Percentiles rank a stretch among this genome's conserved stretches.
Conservation (phyloP, 2,888 invertebrate species). For the Halictus ligatus region DNA sequence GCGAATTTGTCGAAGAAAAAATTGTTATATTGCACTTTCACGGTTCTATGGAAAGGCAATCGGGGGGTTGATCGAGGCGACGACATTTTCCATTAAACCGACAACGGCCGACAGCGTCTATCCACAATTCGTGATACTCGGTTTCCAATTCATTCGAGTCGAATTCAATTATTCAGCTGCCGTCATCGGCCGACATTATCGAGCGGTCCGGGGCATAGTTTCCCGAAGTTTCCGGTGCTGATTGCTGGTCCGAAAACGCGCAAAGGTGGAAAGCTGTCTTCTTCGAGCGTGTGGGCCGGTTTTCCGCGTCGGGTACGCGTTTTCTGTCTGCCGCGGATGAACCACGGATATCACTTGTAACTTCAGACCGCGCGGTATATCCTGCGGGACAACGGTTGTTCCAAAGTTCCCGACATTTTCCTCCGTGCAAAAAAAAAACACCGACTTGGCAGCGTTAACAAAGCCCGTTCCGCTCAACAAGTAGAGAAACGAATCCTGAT, state of each 20-base stretch:
- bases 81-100: conserved; percentile 3
- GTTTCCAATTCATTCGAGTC: neutral
- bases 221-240: neutral
- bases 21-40: neutral
- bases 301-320: conserved; percentile 8
- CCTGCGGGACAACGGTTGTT: conserved; percentile 9
- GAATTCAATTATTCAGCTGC: conserved; percentile 12
- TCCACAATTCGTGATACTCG: neutral
- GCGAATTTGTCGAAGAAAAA: neutral
- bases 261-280: neutral
- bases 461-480: conserved; percentile 17
- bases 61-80: neutral
- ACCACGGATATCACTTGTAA: conserved; percentile 12
- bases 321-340: conserved; percentile 7
- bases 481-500: neutral
- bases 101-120: neutral
- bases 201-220: neutral
- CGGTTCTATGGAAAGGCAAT: neutral
- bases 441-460: conserved; percentile 11
- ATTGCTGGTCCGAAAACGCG: neutral
- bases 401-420: conserved; percentile 15
- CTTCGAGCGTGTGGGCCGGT: neutral
- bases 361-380: neutral
- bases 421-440: neutral
- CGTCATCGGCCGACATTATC: neutral